Percentiles rank a stretch among this genome's conserved stretches.
phyloP scores from a whole-genome alignment of 1,140 invertebrate genomes.

The Nylanderia fulva region DNA sequence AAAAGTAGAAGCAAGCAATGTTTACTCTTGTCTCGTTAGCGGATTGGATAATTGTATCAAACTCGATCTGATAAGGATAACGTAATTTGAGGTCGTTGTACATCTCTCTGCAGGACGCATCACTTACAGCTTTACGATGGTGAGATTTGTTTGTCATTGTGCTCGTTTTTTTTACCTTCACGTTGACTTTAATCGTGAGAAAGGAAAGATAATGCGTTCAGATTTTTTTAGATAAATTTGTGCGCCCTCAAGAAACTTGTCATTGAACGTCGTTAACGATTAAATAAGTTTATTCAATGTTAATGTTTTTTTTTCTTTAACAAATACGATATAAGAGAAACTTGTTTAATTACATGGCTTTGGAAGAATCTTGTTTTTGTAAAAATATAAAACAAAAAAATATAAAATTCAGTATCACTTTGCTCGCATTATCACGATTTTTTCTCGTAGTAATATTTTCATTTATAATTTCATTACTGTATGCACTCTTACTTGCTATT shows the following conservation, averaged over 20 bases:
- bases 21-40: slow-evolving; percentile 65
- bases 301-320: slow-evolving; percentile 1
- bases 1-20: slow-evolving; percentile 49
- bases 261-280: slow-evolving; percentile 30
- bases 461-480: slow-evolving; percentile 6
- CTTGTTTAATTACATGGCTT: neutral
- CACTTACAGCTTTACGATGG: slow-evolving; percentile 41
- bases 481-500: neutral
- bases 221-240: slow-evolving; percentile 29
- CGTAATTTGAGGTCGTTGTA: slow-evolving; percentile 66
- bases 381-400: neutral
- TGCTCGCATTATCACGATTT: neutral
- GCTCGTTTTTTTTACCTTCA: slow-evolving; percentile 2
- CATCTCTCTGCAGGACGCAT: slow-evolving; percentile 35
- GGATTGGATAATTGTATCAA: slow-evolving; percentile 72
- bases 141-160: slow-evolving; percentile 43
- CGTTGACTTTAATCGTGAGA: neutral
- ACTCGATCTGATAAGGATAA: slow-evolving; percentile 64
- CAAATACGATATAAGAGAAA: neutral
- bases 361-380: neutral
- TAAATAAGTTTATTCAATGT: slow-evolving; percentile 11
- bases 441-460: neutral
- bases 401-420: neutral
- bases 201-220: slow-evolving; percentile 21
- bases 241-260: neutral